Percentiles rank a stretch among this genome's conserved stretches.
Conservation (phyloP, 2,797 vertebrate species). For the Lophotriccus pileatus region DNA sequence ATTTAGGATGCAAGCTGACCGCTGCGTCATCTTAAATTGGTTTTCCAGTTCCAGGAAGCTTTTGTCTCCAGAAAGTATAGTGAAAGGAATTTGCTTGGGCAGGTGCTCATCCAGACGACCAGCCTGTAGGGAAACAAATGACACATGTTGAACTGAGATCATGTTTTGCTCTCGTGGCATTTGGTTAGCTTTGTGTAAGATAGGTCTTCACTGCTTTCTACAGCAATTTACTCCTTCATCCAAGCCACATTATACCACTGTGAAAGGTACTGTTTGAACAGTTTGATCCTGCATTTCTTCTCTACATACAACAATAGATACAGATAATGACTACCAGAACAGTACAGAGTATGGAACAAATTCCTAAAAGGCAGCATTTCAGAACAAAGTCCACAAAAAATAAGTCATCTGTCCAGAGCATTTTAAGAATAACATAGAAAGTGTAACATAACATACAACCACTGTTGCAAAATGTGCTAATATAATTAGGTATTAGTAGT, state of each 20-base stretch:
- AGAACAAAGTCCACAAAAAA: background rate
- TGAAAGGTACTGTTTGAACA: background rate
- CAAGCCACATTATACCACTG: fast-evolving
- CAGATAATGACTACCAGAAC: background rate
- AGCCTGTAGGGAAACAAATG: slow-evolving; percentile 50
- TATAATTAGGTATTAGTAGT: background rate
- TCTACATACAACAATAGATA: background rate
- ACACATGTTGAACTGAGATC: background rate
- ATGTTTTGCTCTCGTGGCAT: background rate
- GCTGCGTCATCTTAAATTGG: slow-evolving; percentile 82
- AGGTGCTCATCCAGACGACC: slow-evolving; percentile 81
- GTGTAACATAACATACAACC: background rate
- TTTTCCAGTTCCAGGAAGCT: slow-evolving; percentile 79
- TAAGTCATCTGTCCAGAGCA: background rate
- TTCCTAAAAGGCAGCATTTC: background rate
- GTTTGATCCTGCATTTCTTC: background rate
- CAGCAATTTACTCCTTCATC: background rate
- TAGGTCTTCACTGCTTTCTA: background rate
- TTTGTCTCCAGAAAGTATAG: slow-evolving; percentile 83
- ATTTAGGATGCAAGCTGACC: slow-evolving; percentile 76
- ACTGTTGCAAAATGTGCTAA: background rate
- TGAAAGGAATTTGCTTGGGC: slow-evolving; percentile 84
- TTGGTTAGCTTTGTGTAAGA: background rate
- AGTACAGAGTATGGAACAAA: background rate
- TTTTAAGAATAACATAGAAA: background rate